phyloP scores from a whole-genome alignment of 2,888 invertebrate genomes.

The Trachelus tabidus region DNA sequence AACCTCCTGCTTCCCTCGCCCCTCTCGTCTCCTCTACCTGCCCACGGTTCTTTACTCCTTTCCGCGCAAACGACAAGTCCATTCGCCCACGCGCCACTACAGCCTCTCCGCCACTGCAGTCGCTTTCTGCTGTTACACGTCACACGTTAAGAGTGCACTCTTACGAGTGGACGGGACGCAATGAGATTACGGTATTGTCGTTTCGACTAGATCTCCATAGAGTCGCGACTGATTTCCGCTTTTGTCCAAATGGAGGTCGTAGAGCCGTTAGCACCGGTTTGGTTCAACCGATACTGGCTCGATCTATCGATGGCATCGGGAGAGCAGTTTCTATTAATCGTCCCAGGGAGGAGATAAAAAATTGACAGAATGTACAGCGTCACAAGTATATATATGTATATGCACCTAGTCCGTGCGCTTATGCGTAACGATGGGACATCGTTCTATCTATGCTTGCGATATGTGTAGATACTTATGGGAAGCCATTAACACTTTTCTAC shows the following conservation, averaged over 20 bases:
- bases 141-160: no score
- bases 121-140: neutral
- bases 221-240: conserved; percentile 51
- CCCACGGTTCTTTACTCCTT: conserved; percentile 1
- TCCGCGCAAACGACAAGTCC: neutral
- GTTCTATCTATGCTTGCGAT: no score
- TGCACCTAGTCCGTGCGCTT: no score
- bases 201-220: conserved; percentile 44
- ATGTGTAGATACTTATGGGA: no score
- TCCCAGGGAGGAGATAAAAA: no score
- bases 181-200: conserved; percentile 45
- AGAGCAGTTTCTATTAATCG: no score
- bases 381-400: no score
- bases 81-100: neutral
- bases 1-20: conserved; percentile 18
- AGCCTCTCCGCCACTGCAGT: neutral
- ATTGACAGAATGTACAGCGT: no score
- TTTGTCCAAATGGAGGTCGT: conserved; percentile 57
- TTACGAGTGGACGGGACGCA: conserved; percentile 33
- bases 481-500: no score
- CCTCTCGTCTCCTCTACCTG: neutral
- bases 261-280: conserved; percentile 41
- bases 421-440: no score
- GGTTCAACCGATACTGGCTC: no score
- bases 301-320: no score